These are phyloP conservation scores for Ormyrus pomaceus DNA, from an alignment of 2,888 invertebrate species.

Conservation along the genomic window DNA sequence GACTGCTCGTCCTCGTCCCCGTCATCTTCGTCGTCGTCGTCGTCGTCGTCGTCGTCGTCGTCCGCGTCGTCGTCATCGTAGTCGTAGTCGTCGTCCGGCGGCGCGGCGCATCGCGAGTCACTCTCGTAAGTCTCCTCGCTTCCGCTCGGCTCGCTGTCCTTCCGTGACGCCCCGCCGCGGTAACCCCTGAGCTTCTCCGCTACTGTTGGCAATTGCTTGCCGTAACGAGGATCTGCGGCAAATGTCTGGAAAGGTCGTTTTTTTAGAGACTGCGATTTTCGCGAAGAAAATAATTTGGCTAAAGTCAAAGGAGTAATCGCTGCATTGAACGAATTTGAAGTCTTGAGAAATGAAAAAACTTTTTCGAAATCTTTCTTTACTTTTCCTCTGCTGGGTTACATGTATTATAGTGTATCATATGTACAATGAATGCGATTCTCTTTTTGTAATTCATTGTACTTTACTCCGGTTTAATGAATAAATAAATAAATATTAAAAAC, in stretches of 20 bases:
- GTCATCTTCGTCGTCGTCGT: neutral
- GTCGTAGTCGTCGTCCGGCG: constrained; percentile 35
- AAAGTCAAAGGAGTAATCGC: too few species aligned
- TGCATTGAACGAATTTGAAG: too few species aligned
- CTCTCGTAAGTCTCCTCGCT: constrained; percentile 47
- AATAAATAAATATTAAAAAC: too few species aligned
- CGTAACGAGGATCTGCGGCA: neutral
- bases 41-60: constrained; percentile 36
- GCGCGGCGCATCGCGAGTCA: constrained; percentile 34
- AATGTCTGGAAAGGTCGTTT: neutral
- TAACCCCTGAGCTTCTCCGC: neutral
- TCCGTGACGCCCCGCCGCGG: constrained; percentile 1
- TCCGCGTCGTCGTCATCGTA: constrained; percentile 36
- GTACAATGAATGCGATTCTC: too few species aligned
- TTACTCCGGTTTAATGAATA: too few species aligned
- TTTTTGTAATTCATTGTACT: too few species aligned
- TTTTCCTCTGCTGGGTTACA: too few species aligned
- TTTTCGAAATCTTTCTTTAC: too few species aligned
- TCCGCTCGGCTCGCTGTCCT: constrained; percentile 32
- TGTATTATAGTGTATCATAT: too few species aligned
- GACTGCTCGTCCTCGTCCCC: neutral
- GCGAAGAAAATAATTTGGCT: too few species aligned
- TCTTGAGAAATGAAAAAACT: too few species aligned
- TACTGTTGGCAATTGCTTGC: neutral
- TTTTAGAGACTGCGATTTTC: too few species aligned